Base-by-base conservation (phyloP, 2,888 invertebrate genomes). In the Noctua fimbriata region DNA sequence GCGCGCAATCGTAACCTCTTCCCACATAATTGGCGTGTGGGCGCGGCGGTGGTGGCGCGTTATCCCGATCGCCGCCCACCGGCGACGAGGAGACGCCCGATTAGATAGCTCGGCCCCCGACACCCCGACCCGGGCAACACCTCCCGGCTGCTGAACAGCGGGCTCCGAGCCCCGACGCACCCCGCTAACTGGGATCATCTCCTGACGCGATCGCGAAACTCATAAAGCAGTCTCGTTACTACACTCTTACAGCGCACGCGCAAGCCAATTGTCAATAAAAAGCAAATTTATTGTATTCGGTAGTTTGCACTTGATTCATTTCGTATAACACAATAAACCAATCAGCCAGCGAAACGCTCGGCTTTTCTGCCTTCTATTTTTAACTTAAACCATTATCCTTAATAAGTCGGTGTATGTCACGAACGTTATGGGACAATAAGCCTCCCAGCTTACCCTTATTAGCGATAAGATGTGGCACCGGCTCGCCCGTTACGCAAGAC, bases 1-100 rank as follows among this genome's bases (percentile, higher is more conserved):
- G 91, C 92, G 92, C 88, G 92, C 94, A 93, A 96, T 96, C 96
- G 95, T 94, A 94, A 95, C 95, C 95, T 96, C 96, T 96, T 96
- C 96, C 96, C 95, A 96, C 96, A 96, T 96, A 96, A 97, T 96
- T 96, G 96, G 96, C 95, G 94, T 94, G 96, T 96, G 95, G 96
- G 96, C 93, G 95, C 95, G 94, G 94, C 90, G 89, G 92, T 92
- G 93, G 93, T 92, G 93, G 94, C 92, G 92, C 92, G 94, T 94
- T 95, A 95, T 96, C 95, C 95, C 93, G 95, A 95, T 95, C 94
- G 93, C 94, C 96, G 95, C 96, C 96, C 95, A 96, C 96, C 95
- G 93, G 93, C 94, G 95, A 93, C 94, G 95, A 93, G 90, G 92
- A 93, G 94, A 94, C 94, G 93, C 94, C 94, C 94, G 96, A 96